Evolutionary conservation across 2,888 invertebrate species (phyloP).

Genomic region (Eilema griseolum): DNA sequence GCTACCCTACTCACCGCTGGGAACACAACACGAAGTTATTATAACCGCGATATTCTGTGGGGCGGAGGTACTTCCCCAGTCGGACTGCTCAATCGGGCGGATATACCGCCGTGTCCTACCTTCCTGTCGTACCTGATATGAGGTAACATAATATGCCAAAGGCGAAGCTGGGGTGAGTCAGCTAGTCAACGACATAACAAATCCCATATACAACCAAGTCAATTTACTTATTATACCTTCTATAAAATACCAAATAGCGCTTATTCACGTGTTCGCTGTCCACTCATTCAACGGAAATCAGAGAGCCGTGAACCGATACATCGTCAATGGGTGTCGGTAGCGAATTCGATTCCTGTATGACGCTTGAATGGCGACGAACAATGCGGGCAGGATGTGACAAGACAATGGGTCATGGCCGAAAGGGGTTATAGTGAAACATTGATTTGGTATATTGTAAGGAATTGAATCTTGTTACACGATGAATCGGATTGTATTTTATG

Average conservation of each 20-base stretch:
- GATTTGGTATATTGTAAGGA: slow-evolving; percentile 4
- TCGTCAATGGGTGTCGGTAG: slow-evolving; percentile 50
- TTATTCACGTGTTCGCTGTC: slow-evolving; percentile 20
- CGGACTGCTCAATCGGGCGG: too few species aligned
- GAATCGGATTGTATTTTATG: background rate
- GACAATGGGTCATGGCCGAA: slow-evolving; percentile 41
- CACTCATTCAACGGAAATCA: slow-evolving; percentile 36
- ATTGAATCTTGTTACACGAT: background rate
- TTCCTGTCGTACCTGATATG: too few species aligned
- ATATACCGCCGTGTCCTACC: too few species aligned
- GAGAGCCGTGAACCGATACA: slow-evolving; percentile 49
- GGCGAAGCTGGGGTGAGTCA: too few species aligned
- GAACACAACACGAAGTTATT: too few species aligned
- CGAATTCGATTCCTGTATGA: slow-evolving; percentile 51
- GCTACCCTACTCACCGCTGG: too few species aligned
- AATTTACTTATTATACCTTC: background rate
- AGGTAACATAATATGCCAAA: too few species aligned
- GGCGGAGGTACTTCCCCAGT: too few species aligned
- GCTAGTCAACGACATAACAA: too few species aligned
- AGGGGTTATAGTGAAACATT: slow-evolving; percentile 26
- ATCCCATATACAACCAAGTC: background rate
- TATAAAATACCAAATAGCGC: background rate
- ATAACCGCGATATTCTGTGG: too few species aligned
- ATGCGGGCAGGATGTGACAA: slow-evolving; percentile 38
- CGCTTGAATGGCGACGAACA: slow-evolving; percentile 48